These are phyloP conservation scores for Drosophila subquinaria DNA, from an alignment of 2,888 invertebrate species.

Conservation along the genomic window DNA sequence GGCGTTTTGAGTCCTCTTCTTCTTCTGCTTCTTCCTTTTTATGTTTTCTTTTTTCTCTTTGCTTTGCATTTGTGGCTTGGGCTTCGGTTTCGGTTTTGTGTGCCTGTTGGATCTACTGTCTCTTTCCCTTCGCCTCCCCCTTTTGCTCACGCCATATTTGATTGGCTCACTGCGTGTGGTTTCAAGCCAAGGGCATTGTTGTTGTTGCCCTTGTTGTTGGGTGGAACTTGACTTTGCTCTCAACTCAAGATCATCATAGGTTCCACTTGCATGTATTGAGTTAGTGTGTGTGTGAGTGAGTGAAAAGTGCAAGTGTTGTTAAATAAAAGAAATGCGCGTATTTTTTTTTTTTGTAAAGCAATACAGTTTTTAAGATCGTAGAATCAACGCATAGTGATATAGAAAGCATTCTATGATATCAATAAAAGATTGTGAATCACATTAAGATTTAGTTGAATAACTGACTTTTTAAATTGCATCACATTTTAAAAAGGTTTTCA, in stretches of 20 bases:
- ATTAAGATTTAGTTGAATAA: neutral
- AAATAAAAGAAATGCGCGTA: neutral
- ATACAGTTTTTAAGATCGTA: too few relatives aligned
- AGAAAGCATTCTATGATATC: neutral
- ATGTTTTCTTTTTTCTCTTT: constrained; percentile 11
- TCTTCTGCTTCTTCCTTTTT: constrained; percentile 7
- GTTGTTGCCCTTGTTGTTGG: constrained; percentile 32
- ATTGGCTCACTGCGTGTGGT: constrained; percentile 70
- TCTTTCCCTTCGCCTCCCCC: neutral
- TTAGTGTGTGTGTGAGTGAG: neutral
- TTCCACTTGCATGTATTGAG: neutral
- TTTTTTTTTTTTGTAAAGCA: too few relatives aligned
- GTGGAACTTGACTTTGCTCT: constrained; percentile 63
- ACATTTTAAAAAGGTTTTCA: neutral
- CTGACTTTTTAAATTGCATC: constrained; percentile 7
- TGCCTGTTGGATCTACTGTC: constrained; percentile 31
- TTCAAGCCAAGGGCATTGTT: constrained; percentile 70
- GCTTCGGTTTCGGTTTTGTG: constrained; percentile 20
- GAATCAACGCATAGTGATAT: too few relatives aligned
- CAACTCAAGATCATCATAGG: constrained; percentile 61
- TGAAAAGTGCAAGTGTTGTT: constrained; percentile 40
- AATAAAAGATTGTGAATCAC: constrained; percentile 10
- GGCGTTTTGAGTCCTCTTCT: constrained; percentile 61
- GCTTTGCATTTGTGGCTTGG: constrained; percentile 31
- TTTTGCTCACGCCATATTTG: constrained; percentile 7